Base-by-base conservation (phyloP, 2,113 vertebrate species). In the Lampris incognitus region DNA sequence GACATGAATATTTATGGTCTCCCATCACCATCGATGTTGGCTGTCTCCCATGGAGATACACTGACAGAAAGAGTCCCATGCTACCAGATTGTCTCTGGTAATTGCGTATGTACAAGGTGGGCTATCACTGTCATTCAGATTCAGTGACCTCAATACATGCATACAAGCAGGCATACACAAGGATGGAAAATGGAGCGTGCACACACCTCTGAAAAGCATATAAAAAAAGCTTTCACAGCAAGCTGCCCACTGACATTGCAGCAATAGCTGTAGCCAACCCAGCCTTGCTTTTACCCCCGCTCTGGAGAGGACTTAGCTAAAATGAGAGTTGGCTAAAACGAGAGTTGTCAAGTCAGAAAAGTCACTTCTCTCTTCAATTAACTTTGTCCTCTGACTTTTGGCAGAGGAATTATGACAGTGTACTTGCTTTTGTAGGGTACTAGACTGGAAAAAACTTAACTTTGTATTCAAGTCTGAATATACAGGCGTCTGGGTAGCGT, bases 231-330 rank as follows among this genome's bases (percentile, higher is more conserved):
- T 78, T 79, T 82, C 69, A 72, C 50, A 59, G n/a, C 46, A 52
- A 67, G 71, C 63, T 75, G 57, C 56, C 60, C 9, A 44, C 39
- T 81, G 50, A 56, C 69, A 82, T 79, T 52, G 65, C 39, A 66
- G 51, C 40, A 72, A 81, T 62, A 44, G 63, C 66, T 74, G 44
- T 60, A 66, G 66, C 39, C 40, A 9, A 63, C 38, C 52, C 68
- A 79, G 51, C 24, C 1, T 40, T 61, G 46, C 66, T 69, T 76
- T 76, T 74, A 76, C 63, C 51, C 69, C 42, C 48, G 13, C 49
- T 61, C 63, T 62, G 40, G 9, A 67, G 6, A 61, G 46, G 2
- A n/a, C 76, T 68, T 24, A 64, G 10, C 56, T 66, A 42, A 56
- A 54, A 57, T 57, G 38, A 4, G 2, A 38, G 55, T 68, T 24